These are phyloP conservation scores for Muntiacus reevesi DNA, from an alignment of 2,113 vertebrate genomes.

Conservation along the genomic window DNA sequence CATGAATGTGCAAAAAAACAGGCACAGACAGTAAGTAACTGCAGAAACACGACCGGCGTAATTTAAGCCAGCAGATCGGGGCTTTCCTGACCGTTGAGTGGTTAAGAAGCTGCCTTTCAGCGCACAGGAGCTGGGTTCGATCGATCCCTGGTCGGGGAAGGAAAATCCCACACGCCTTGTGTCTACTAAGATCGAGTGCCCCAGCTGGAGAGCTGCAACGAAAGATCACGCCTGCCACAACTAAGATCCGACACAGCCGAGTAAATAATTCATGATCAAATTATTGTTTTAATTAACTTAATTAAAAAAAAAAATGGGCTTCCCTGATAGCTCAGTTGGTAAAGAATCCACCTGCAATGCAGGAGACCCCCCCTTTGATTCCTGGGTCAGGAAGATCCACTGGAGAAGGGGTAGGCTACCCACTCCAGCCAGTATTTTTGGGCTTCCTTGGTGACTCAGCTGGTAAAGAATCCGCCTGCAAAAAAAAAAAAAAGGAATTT, in stretches of 20 bases:
- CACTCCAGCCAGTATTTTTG: neutral
- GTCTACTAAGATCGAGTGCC: fast-evolving
- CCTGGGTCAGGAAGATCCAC: fast-evolving
- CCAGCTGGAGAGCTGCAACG: neutral
- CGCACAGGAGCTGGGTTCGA: fast-evolving
- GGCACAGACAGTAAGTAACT: fast-evolving
- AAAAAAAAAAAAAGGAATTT: neutral
- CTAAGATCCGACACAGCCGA: fast-evolving
- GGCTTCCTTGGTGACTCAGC: neutral
- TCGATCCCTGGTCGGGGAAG: fast-evolving
- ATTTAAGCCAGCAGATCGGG: fast-evolving
- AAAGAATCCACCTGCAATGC: neutral
- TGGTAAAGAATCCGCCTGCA: neutral
- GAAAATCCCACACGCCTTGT: neutral
- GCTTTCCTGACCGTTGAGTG: neutral
- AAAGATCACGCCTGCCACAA: neutral
- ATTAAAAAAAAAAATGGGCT: neutral
- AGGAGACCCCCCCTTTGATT: neutral
- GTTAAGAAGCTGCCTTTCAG: neutral
- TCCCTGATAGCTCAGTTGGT: neutral
- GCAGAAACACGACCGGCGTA: fast-evolving
- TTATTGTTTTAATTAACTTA: neutral
- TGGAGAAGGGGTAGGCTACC: neutral
- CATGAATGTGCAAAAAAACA: fast-evolving
- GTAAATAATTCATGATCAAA: neutral